Base-by-base conservation (phyloP, 1,140 invertebrate genomes). In the Geopemphigus sp. region DNA sequence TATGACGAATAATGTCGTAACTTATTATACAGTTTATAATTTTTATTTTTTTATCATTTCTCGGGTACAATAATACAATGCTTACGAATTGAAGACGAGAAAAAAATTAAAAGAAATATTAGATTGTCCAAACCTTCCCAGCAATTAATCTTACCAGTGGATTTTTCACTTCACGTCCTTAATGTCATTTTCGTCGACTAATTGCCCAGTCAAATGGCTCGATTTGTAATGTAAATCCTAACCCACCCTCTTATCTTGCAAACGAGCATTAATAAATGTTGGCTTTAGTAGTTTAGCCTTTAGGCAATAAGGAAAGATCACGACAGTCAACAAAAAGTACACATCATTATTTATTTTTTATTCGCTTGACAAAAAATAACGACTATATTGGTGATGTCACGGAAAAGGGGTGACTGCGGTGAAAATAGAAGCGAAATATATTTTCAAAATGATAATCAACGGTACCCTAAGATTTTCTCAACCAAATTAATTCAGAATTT, bases 181-280 rank as follows among this genome's bases (percentile, higher is more conserved):
- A 72, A 72, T 54, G 68, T 72, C 68, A 72, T 72, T 72, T 72
- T 72, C 50, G 68, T 72, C 68, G 68, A 72, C 68, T 72, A 72
- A 72, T 72, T 72, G 68, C 68, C 68, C 68, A 72, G 68, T 72
- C 68, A 72, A 72, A 72, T 72, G 29, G 26, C 68, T 72, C 68
- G 68, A 72, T 72, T 72, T 72, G 68, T 72, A 72, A 72, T 72
- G 68, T 72, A 72, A 72, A 72, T 72, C 68, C 68, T 54, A 15
- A n/a, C 50, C 66, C 47, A 26, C 47, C 47, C 24, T 32, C 68
- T 24, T 39, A 26, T 54, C 29, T 54, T 72, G 17, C 24, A 72
- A 72, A 72, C 68, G 50, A 72, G 26, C 68, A 72, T 54, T 72
- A 72, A 53, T 72, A 72, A 72, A 72, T 29, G 68, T 72, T 72